Evolutionary conservation across 1,140 invertebrate genomes (phyloP), one percentile per base, ranked within the genome.

Genomic region (Ceratina japonica): DNA sequence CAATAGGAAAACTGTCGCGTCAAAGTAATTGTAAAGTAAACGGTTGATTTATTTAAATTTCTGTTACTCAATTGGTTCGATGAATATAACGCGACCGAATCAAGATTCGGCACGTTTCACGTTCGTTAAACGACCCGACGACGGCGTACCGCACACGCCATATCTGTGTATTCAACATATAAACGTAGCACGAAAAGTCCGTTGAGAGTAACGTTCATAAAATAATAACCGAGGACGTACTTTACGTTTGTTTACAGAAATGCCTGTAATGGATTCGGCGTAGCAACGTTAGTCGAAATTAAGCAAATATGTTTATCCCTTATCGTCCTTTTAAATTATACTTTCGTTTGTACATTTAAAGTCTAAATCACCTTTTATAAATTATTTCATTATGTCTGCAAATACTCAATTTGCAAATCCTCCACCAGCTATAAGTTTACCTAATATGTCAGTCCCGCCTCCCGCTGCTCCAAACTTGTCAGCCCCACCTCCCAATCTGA

Each of bases 371-470:
- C n/a, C 54, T 72, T 24, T 27, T 49, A 24, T 78, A 75, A 68
- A 62, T 76, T 15, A 37, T 77, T 68, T 65, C 72, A 72, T 52
- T 63, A 92, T 92, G 91, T 89, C 91, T 64, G 81, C 87, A 20
- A 91, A 87, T 68, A 62, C 87, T 66, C 92, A 92, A 79, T 93
- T 92, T 82, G 89, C 89, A 5, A 90, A 87, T 74, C 92, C 91
- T 7, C 91, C 91, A 0, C 91, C 92, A 8, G 64, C 85, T 8
- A 92, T 93, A 75, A 92, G 75, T 74, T 86, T 93, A 61, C 92
- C 92, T 10, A 93, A 93, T 72, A 89, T 93, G 90, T 92, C 92
- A 0, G 90, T 93, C 7, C 93, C 93, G 22, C 92, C 93, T 59
- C 90, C 91, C 0, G 37, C 86, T 3, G 58, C 91, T n/a, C 88